A percentile compares a stretch with the other conserved stretches of the same genome.
phyloP scores from a whole-genome alignment of 1,140 invertebrate genomes.

The Atta texana region DNA sequence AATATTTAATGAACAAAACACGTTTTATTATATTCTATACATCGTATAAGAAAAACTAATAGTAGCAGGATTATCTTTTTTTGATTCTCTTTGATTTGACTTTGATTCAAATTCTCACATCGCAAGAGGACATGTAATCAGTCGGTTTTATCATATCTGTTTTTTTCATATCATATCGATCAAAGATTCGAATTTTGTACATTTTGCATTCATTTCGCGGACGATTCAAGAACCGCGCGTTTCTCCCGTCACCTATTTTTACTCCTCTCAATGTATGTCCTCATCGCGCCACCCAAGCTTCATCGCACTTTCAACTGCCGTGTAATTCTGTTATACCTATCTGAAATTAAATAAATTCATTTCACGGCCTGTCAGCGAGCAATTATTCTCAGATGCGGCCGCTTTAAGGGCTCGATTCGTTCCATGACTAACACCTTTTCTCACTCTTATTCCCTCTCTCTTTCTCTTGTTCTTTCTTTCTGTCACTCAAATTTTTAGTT shows the following conservation, averaged over 20 bases:
- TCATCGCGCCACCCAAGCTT: conserved; percentile 79
- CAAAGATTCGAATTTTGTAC: background rate
- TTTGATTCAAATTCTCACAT: background rate
- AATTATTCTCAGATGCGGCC: conserved; percentile 86
- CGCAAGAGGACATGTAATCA: no score
- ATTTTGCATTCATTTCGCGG: conserved; percentile 8
- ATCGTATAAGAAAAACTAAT: background rate
- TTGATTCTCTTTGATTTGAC: background rate
- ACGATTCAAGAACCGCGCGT: background rate
- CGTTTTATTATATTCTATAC: background rate
- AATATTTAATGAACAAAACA: background rate
- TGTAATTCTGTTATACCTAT: conserved; percentile 86
- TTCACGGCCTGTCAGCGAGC: conserved; percentile 87
- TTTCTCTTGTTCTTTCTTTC: background rate
- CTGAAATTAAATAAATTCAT: conserved; percentile 87
- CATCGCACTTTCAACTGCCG: conserved; percentile 85
- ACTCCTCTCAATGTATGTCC: conserved; percentile 7
- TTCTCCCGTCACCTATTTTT: background rate
- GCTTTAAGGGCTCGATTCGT: conserved; percentile 82
- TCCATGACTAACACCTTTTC: conserved; percentile 81
- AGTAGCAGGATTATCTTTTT: background rate
- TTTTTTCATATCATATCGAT: background rate
- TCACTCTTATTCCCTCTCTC: background rate
- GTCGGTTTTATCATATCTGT: background rate
- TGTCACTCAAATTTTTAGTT: conserved; percentile 74